Conservation (phyloP, 1,140 invertebrate species). For the Lordiphosa mommai region DNA sequence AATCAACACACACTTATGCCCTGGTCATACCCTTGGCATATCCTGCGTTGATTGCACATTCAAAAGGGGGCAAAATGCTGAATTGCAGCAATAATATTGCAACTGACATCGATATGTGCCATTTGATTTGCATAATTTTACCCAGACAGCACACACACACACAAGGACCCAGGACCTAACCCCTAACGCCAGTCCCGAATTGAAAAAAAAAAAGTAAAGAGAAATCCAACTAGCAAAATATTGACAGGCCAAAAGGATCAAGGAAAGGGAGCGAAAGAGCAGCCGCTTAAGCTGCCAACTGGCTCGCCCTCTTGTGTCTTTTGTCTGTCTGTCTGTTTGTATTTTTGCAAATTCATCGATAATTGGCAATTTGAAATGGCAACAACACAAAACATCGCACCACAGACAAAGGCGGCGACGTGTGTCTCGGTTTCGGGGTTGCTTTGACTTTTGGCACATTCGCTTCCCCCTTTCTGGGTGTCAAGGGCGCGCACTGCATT, state of each 20-base stretch:
- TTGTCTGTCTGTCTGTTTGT: slow-evolving; percentile 53
- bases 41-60: slow-evolving; percentile 44
- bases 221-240: slow-evolving; percentile 46
- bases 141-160: slow-evolving; percentile 40
- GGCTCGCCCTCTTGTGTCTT: slow-evolving; percentile 32
- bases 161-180: slow-evolving; percentile 35
- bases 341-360: slow-evolving; percentile 76
- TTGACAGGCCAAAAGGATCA: slow-evolving; percentile 39
- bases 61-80: slow-evolving; percentile 50
- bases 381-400: slow-evolving; percentile 36
- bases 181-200: slow-evolving; percentile 11
- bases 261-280: slow-evolving; percentile 8
- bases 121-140: slow-evolving; percentile 75
- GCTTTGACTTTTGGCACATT: slow-evolving; percentile 68
- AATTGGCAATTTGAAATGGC: slow-evolving; percentile 76
- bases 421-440: slow-evolving; percentile 31
- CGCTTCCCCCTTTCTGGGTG: slow-evolving; percentile 24
- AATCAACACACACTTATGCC: no score
- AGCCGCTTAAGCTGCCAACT: slow-evolving; percentile 57
- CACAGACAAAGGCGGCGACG: slow-evolving; percentile 34
- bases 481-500: slow-evolving; percentile 63
- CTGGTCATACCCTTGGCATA: no score
- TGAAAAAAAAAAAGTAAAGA: slow-evolving; percentile 1
- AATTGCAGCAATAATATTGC: slow-evolving; percentile 76
- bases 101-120: slow-evolving; percentile 70